A percentile compares a stretch with the other conserved stretches of the same genome.
phyloP scores from a whole-genome alignment of 2,888 invertebrate species.

The Morpho deidamia region DNA sequence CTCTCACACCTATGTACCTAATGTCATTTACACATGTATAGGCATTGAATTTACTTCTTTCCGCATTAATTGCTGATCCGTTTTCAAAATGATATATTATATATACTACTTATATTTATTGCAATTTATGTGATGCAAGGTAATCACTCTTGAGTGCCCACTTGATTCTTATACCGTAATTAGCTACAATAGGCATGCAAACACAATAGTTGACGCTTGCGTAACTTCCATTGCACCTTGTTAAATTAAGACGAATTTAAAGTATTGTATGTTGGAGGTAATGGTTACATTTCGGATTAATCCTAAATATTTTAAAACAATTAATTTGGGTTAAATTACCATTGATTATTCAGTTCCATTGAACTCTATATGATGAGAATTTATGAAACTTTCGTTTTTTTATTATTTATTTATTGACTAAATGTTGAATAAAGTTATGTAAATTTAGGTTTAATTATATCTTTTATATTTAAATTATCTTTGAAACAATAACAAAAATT shows the following conservation, averaged over 20 bases:
- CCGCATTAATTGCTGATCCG: background rate
- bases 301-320: background rate
- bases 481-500: too few species aligned
- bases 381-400: too few species aligned
- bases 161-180: background rate
- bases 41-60: background rate
- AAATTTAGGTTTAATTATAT: too few species aligned
- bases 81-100: background rate
- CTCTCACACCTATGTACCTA: background rate
- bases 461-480: too few species aligned
- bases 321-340: too few species aligned
- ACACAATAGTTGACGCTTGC: background rate
- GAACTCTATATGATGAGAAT: too few species aligned
- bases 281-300: background rate
- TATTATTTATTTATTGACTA: too few species aligned
- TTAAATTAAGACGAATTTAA: background rate
- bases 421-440: too few species aligned
- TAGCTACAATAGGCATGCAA: background rate
- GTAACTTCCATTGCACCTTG: background rate
- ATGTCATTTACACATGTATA: background rate
- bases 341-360: too few species aligned
- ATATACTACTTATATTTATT: background rate
- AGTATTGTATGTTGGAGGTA: background rate
- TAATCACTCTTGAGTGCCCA: background rate
- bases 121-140: background rate